phyloP scores from a whole-genome alignment of 2,797 vertebrate species.

The Zalophus californianus region DNA sequence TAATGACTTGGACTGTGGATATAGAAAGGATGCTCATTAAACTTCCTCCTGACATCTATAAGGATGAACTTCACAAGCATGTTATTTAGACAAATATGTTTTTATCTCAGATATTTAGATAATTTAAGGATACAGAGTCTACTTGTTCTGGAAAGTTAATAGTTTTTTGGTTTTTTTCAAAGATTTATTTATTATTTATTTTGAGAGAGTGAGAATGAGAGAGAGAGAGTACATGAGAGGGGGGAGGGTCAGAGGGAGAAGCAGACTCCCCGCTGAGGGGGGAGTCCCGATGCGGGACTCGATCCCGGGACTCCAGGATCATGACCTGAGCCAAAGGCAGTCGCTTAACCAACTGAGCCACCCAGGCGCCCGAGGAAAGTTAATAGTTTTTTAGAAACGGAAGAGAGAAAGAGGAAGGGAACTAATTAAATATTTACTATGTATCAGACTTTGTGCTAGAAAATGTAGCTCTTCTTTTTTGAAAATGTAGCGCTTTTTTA shows the following conservation, averaged over 20 bases:
- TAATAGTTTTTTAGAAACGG: not conserved
- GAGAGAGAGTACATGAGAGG: too few species aligned
- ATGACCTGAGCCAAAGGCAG: too few species aligned
- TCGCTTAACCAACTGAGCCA: too few species aligned
- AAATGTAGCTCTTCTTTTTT: not conserved
- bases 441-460: not conserved
- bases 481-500: not conserved
- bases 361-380: not conserved
- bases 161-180: not conserved
- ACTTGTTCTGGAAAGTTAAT: not conserved
- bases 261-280: too few species aligned
- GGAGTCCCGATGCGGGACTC: too few species aligned
- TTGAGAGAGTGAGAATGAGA: too few species aligned
- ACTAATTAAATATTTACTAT: slow-evolving; percentile 6
- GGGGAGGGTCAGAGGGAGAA: too few species aligned
- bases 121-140: not conserved
- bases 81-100: not conserved
- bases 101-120: slow-evolving; percentile 55
- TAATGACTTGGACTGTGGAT: not conserved
- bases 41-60: not conserved
- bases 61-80: not conserved
- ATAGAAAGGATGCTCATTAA: not conserved
- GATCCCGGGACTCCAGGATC: too few species aligned
- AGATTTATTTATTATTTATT: too few species aligned
- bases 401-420: not conserved